Evolutionary conservation across 2,888 invertebrate species (phyloP).

Genomic region (Congeria kusceri): DNA sequence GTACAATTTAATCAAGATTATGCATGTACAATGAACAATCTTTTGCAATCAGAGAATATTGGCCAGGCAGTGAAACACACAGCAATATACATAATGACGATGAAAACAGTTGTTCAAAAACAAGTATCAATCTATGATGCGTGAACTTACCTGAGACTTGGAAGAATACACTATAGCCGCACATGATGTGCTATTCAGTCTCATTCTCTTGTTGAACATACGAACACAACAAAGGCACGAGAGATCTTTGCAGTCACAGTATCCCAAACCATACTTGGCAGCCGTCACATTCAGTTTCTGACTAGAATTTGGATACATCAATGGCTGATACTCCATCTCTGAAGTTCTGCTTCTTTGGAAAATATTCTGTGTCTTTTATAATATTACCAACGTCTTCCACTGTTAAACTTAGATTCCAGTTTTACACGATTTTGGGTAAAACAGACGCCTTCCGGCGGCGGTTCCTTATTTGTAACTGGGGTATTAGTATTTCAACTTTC

Average conservation of each 20-base stretch:
- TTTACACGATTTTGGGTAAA: no score
- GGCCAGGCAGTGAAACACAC: no score
- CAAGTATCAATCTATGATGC: no score
- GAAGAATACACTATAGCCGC: slow-evolving; percentile 77
- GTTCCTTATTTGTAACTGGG: no score
- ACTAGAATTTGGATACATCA: slow-evolving; percentile 42
- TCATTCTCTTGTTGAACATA: slow-evolving; percentile 71
- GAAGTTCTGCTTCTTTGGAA: slow-evolving; percentile 73
- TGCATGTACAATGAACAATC: no score
- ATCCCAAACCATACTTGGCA: slow-evolving; percentile 68
- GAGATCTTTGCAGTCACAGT: slow-evolving; percentile 76
- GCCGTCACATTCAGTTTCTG: slow-evolving; percentile 33
- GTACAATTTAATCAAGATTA: no score
- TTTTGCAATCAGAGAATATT: no score
- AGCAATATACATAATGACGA: no score
- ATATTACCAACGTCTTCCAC: slow-evolving; percentile 77
- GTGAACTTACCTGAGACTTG: slow-evolving; percentile 79
- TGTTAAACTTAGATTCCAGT: slow-evolving; percentile 74
- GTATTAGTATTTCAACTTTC: no score
- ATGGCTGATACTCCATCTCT: slow-evolving; percentile 62
- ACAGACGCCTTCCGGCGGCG: no score
- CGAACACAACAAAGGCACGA: slow-evolving; percentile 79
- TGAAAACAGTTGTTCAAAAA: no score
- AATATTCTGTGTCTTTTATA: slow-evolving; percentile 79
- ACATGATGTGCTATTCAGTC: slow-evolving; percentile 76